These are phyloP conservation scores for Nasonia giraulti DNA, from an alignment of 1,140 invertebrate genomes.

Conservation along the genomic window DNA sequence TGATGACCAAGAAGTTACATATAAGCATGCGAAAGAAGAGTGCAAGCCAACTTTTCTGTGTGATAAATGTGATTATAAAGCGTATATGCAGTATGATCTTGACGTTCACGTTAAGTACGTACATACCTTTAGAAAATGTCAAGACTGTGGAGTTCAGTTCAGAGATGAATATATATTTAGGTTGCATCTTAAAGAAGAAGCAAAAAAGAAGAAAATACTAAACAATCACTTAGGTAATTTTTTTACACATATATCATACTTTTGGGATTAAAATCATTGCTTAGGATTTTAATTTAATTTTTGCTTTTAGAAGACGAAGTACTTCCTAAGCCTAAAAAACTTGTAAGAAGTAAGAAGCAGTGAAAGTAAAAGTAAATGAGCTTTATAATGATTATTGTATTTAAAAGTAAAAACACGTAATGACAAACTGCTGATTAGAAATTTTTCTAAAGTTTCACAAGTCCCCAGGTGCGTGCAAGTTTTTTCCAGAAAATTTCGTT, in stretches of 20 bases:
- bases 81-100: background rate
- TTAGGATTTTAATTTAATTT: too few species aligned
- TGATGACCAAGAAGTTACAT: background rate
- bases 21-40: slow-evolving; percentile 12
- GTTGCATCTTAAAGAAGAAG: background rate
- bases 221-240: background rate
- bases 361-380: too few species aligned
- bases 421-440: too few species aligned
- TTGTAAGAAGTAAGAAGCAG: too few species aligned
- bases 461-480: too few species aligned
- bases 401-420: too few species aligned
- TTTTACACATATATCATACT: background rate
- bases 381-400: too few species aligned
- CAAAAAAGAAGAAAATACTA: background rate
- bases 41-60: background rate
- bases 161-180: slow-evolving; percentile 8
- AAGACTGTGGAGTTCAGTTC: background rate
- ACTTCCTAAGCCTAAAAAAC: too few species aligned
- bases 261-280: too few species aligned
- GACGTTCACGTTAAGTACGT: background rate
- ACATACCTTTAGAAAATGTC: background rate
- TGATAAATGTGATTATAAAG: slow-evolving; percentile 2
- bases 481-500: too few species aligned
- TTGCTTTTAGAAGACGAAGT: too few species aligned
- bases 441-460: too few species aligned